Evolutionary conservation across 2,113 vertebrate species (phyloP), one percentile per base, ranked within the genome.

Genomic region (Nansenia antarctica): DNA sequence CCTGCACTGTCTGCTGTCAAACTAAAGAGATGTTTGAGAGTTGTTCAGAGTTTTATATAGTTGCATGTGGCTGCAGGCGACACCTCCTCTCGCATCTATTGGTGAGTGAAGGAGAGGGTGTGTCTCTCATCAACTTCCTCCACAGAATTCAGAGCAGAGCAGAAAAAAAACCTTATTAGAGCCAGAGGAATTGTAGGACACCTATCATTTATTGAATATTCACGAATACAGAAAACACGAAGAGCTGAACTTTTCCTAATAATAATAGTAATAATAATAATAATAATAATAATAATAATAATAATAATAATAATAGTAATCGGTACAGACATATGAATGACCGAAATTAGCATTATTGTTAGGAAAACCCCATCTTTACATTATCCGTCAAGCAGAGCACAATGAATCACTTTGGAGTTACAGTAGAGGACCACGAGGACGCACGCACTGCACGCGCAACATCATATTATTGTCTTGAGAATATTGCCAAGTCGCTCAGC

Each of bases 221-320:
- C 81, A 96, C 94, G 94, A 86, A 91, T 92, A 96, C 92, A 93
- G 91, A 90, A 88, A 93, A 87, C 82, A 82, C 69, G 35, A 76
- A 70, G 58, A 69, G 86, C 81, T 83, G n/a, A n/a, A n/a, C n/a
- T n/a, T n/a, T n/a, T n/a, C n/a, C n/a, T 67, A 84, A 81, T 85
- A 73, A 69, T 83, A 62, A 77, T 82, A 86, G 18, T 35, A 86
- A 89, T 88, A 63, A 72, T 55, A 60, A 60, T 82, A 87, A 35
- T 83, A 85, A 67, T 69, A 74, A 62, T 79, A 82, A 86, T 82
- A 86, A 54, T 79, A 82, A 80, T 85, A 73, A 86, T 86, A 73
- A 72, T 70, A 79, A 78, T 79, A 72, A 78, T 83, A 77, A 78
- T 67, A 79, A 59, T 72, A 80, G 74, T 67, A 67, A 65, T 80